Percentiles rank a stretch among this genome's conserved stretches.
These are phyloP conservation scores for Promerops cafer DNA, from an alignment of 2,113 vertebrate species.

Conservation along the genomic window DNA sequence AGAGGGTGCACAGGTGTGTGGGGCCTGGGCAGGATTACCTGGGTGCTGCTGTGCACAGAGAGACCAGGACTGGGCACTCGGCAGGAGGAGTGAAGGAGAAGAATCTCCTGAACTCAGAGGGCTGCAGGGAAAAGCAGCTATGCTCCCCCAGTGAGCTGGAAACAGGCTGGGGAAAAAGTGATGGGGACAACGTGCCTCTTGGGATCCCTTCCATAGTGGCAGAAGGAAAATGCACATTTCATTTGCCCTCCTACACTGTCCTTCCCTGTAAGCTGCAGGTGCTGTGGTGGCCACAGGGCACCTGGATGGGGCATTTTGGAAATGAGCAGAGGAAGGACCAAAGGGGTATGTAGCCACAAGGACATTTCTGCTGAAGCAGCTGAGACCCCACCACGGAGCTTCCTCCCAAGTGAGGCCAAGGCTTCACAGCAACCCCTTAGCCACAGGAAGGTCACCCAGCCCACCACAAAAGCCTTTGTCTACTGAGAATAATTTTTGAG, in stretches of 20 bases:
- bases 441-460: not conserved
- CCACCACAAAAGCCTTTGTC: not conserved
- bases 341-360: not conserved
- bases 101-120: not conserved
- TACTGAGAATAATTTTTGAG: not conserved
- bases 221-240: fast-evolving
- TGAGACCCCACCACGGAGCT: not conserved
- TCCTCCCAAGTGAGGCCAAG: fast-evolving
- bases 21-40: not conserved
- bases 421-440: not conserved
- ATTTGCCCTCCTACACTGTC: fast-evolving
- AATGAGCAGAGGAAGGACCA: not conserved
- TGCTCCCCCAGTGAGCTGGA: not conserved
- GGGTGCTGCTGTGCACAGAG: not conserved
- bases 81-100: not conserved
- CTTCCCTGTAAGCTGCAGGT: not conserved
- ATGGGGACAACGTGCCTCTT: not conserved
- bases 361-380: not conserved
- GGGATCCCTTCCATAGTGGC: not conserved
- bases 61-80: not conserved
- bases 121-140: not conserved
- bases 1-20: not conserved
- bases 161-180: not conserved
- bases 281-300: too few relatives aligned
- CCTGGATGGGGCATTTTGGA: not conserved